Evolutionary conservation across 2,888 invertebrate species (phyloP).

Genomic region (Orthosia gracilis): DNA sequence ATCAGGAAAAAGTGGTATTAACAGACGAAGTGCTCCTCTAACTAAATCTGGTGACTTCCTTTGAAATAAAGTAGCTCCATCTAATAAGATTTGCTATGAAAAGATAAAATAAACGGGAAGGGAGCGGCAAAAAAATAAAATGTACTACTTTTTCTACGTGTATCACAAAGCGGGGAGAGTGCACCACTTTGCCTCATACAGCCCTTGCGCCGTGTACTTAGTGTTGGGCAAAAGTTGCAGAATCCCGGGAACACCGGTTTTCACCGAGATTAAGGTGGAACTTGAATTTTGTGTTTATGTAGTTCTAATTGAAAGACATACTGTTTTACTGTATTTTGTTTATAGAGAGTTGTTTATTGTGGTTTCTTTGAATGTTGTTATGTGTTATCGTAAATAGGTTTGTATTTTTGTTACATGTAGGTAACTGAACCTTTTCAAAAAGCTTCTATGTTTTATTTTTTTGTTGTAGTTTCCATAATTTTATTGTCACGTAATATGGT

Average conservation of each 20-base stretch:
- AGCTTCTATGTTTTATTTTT: no score
- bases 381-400: no score
- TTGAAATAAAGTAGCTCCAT: slow-evolving; percentile 33
- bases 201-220: slow-evolving; percentile 58
- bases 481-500: no score
- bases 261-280: slow-evolving; percentile 15
- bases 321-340: neutral
- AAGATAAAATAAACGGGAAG: slow-evolving; percentile 50
- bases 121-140: slow-evolving; percentile 48
- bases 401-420: no score
- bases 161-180: slow-evolving; percentile 65
- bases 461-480: no score
- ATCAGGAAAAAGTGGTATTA: neutral
- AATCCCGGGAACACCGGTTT: slow-evolving; percentile 27
- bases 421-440: no score
- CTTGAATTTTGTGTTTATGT: slow-evolving; percentile 5
- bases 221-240: slow-evolving; percentile 36
- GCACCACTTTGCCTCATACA: slow-evolving; percentile 64
- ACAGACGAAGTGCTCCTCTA: slow-evolving; percentile 37
- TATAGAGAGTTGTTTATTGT: neutral
- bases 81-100: slow-evolving; percentile 52
- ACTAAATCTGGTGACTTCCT: slow-evolving; percentile 32
- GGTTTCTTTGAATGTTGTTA: no score
- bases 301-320: slow-evolving; percentile 16
- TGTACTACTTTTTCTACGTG: slow-evolving; percentile 62